Evolutionary conservation across 2,888 invertebrate genomes (phyloP).

Genomic region (Troides helena): DNA sequence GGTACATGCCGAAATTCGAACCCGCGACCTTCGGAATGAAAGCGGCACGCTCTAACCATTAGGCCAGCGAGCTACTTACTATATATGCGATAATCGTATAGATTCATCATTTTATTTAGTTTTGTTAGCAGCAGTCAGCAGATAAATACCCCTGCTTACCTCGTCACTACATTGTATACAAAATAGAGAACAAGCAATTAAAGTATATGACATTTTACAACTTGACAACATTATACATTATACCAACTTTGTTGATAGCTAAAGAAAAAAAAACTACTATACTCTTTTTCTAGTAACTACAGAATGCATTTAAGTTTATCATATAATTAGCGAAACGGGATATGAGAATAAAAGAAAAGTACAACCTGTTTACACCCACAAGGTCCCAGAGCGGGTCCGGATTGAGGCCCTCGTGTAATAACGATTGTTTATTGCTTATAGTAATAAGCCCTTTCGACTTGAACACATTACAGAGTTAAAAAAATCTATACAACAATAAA

Average conservation of each 20-base stretch:
- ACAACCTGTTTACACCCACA: slow-evolving; percentile 19
- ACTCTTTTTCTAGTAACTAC: slow-evolving; percentile 4
- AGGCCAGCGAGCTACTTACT: too few relatives aligned
- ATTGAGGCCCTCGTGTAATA: slow-evolving; percentile 17
- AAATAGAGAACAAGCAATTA: background rate
- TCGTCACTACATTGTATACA: background rate
- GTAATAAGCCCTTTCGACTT: slow-evolving; percentile 8
- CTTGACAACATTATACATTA: slow-evolving; percentile 1
- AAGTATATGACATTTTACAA: background rate
- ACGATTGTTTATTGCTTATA: slow-evolving; percentile 22
- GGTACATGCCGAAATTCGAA: too few relatives aligned
- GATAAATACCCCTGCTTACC: background rate
- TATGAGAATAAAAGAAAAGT: slow-evolving; percentile 11
- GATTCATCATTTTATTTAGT: too few relatives aligned
- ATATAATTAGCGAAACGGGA: slow-evolving; percentile 20
- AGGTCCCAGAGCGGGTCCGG: background rate
- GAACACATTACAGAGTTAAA: background rate
- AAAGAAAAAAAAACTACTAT: background rate
- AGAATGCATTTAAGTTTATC: slow-evolving; percentile 14
- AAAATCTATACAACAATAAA: slow-evolving; percentile 16
- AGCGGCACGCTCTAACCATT: too few relatives aligned
- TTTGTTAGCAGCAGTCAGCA: background rate
- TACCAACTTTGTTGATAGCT: background rate
- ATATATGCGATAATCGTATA: too few relatives aligned
- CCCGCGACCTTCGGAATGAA: too few relatives aligned